phyloP scores from a whole-genome alignment of 2,888 invertebrate genomes.

The Atrina japonica region DNA sequence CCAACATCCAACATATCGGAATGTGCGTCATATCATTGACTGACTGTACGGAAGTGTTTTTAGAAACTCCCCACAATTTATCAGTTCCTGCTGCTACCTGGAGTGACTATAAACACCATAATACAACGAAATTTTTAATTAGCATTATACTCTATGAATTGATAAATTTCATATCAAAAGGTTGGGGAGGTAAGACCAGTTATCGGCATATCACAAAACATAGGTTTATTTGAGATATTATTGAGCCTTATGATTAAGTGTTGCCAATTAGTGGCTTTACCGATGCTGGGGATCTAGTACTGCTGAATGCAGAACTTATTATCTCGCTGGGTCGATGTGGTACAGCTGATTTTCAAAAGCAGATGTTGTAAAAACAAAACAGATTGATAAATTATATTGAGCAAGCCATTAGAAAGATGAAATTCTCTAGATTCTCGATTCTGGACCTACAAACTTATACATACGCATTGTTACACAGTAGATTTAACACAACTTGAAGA shows the following conservation, averaged over 20 bases:
- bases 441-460: conserved; percentile 28
- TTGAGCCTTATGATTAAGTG: too few species aligned
- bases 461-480: too few species aligned
- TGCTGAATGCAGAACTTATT: too few species aligned
- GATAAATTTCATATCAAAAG: conserved; percentile 32
- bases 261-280: too few species aligned
- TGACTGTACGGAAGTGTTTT: conserved; percentile 30
- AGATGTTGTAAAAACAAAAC: conserved; percentile 14
- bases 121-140: conserved; percentile 25
- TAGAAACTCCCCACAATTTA: too few species aligned
- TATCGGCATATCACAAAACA: too few species aligned
- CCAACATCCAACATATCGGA: conserved; percentile 17
- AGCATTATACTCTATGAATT: conserved; percentile 28
- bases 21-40: neutral
- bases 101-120: conserved; percentile 24
- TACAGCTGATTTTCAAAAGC: neutral
- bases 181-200: conserved; percentile 26
- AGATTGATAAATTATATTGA: conserved; percentile 42
- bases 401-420: conserved; percentile 40
- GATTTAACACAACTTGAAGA: neutral
- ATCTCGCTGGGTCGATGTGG: too few species aligned
- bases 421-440: conserved; percentile 33
- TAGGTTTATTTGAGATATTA: too few species aligned
- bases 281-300: too few species aligned
- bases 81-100: too few species aligned